Percentiles rank a stretch among this genome's conserved stretches.
Evolutionary conservation across 2,113 vertebrate species (phyloP).

Genomic region (Gymnorhina tibicen): DNA sequence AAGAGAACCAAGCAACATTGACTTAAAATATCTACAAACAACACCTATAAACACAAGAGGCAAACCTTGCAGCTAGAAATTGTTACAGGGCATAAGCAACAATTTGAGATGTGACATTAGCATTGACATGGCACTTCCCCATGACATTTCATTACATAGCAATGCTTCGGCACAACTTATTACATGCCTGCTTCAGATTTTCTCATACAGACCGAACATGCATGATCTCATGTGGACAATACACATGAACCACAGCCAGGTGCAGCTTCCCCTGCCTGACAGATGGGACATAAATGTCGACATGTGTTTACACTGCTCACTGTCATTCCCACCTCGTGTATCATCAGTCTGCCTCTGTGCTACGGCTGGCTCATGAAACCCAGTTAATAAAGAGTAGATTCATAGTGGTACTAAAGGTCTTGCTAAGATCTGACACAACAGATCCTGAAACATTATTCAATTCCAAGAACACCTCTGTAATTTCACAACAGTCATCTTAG

Average conservation of each 20-base stretch:
- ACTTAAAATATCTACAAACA: neutral
- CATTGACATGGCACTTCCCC: neutral
- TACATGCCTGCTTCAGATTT: neutral
- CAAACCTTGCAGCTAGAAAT: neutral
- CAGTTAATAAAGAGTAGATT: neutral
- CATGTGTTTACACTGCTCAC: neutral
- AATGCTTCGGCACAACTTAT: neutral
- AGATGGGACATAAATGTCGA: neutral
- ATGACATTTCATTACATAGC: neutral
- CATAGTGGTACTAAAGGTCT: neutral
- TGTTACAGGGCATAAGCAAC: neutral
- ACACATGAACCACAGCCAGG: neutral
- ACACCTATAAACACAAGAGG: neutral
- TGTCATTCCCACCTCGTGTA: neutral
- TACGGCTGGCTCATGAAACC: neutral
- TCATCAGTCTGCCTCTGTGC: neutral
- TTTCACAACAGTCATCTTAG: neutral
- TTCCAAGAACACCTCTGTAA: neutral
- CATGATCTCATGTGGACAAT: neutral
- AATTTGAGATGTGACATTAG: neutral
- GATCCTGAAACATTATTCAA: neutral
- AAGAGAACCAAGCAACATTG: neutral
- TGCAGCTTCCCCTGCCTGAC: neutral
- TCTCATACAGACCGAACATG: accelerated
- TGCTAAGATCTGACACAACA: neutral